Percentiles rank a stretch among this genome's conserved stretches.
Evolutionary conservation across 2,797 vertebrate genomes (phyloP).

Genomic region (Poeciliopsis turneri): DNA sequence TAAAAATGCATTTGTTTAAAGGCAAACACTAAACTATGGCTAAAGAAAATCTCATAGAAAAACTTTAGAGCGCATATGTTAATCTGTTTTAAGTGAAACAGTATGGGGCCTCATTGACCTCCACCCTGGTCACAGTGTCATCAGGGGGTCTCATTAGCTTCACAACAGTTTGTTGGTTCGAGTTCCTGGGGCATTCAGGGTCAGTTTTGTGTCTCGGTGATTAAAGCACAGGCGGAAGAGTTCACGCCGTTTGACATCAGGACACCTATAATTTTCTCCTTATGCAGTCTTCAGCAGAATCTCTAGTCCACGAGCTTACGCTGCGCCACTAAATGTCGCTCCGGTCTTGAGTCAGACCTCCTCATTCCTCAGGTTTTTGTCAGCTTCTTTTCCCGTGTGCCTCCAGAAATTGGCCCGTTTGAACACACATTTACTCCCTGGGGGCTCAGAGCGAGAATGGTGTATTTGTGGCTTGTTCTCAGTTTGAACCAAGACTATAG

Average conservation of each 20-base stretch:
- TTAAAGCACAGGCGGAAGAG: slow-evolving; percentile 41
- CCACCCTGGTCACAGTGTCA: slow-evolving; percentile 14
- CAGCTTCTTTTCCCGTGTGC: neutral
- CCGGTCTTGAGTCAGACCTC: slow-evolving; percentile 15
- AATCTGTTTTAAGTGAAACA: slow-evolving; percentile 19
- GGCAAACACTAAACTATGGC: neutral
- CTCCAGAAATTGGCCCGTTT: slow-evolving; percentile 5
- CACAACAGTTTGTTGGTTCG: slow-evolving; percentile 22
- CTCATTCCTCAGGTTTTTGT: slow-evolving; percentile 15
- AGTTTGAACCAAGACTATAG: slow-evolving; percentile 68
- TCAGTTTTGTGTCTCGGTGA: slow-evolving; percentile 44
- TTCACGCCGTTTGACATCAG: slow-evolving; percentile 38
- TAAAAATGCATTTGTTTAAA: neutral
- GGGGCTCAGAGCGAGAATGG: slow-evolving; percentile 46
- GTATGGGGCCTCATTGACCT: slow-evolving; percentile 24
- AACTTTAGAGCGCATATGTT: slow-evolving; percentile 5
- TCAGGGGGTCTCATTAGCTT: slow-evolving; percentile 41
- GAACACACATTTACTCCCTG: slow-evolving; percentile 35
- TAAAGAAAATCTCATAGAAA: neutral
- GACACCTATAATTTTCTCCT: slow-evolving; percentile 36
- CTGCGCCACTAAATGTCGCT: slow-evolving; percentile 14
- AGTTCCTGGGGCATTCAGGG: slow-evolving; percentile 33
- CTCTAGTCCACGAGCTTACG: slow-evolving; percentile 26
- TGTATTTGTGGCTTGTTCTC: slow-evolving; percentile 59
- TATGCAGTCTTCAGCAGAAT: slow-evolving; percentile 35